phyloP scores from a whole-genome alignment of 1,140 invertebrate species.

The Plectrocnemia conspersa region DNA sequence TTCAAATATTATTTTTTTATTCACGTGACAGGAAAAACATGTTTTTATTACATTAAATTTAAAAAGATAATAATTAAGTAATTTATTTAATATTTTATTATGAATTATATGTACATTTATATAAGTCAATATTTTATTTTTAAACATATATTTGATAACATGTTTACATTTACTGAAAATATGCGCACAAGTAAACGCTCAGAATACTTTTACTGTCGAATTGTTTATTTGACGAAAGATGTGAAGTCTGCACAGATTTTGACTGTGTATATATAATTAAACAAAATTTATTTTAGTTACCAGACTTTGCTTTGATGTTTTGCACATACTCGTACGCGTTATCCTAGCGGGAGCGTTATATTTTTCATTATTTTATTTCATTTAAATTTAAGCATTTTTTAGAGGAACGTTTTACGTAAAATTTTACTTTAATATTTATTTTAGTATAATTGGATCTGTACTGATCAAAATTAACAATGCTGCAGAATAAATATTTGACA shows the following conservation, averaged over 20 bases:
- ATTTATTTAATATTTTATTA: neutral
- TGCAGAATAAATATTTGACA: constrained; percentile 10
- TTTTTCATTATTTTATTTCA: neutral
- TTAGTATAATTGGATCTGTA: no score
- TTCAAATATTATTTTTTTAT: neutral
- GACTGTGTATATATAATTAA: neutral
- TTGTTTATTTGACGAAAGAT: constrained; percentile 17
- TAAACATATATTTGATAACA: constrained; percentile 2
- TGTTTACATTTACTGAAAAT: constrained; percentile 5
- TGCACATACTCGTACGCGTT: neutral
- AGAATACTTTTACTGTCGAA: constrained; percentile 14
- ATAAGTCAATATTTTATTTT: neutral
- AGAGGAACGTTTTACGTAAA: constrained; percentile 6
- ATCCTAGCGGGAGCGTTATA: neutral
- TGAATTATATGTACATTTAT: constrained; percentile 6
- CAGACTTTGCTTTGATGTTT: neutral
- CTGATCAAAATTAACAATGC: no score
- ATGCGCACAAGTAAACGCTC: constrained; percentile 2
- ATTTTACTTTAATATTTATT: no score
- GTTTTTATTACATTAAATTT: constrained; percentile 1
- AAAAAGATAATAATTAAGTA: neutral
- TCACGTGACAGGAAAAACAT: neutral
- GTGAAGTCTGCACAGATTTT: constrained; percentile 13
- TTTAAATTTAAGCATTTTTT: constrained; percentile 10
- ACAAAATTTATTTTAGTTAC: neutral